Conservation (phyloP, 2,888 invertebrate species). For the Omphaloscelis lunosa region DNA sequence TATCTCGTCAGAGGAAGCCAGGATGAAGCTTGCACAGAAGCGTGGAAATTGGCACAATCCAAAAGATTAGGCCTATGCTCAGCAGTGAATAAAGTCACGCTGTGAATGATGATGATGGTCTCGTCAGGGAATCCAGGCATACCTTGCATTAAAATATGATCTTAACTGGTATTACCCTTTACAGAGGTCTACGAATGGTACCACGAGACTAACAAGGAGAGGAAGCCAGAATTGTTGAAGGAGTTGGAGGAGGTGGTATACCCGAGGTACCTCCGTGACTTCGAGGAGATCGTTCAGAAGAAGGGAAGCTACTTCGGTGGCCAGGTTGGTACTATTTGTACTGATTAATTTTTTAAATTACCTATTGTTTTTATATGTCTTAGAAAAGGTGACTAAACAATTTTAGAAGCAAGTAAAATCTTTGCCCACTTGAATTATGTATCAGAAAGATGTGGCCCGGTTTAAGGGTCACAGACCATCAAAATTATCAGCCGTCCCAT, state of each 20-base stretch:
- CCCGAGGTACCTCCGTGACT: conserved; percentile 50
- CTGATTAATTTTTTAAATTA: no score
- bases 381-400: not conserved
- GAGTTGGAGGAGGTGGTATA: conserved; percentile 25
- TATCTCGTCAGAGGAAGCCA: no score
- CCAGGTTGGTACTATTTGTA: conserved; percentile 39
- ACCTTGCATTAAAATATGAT: not conserved
- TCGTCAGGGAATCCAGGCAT: no score
- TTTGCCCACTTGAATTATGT: no score
- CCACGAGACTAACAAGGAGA: conserved; percentile 46
- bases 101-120: no score
- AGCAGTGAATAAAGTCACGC: no score
- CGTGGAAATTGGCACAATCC: no score
- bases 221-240: conserved; percentile 28
- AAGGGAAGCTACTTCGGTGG: conserved; percentile 58
- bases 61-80: no score
- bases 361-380: not conserved
- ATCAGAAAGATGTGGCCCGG: no score
- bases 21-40: no score
- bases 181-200: conserved; percentile 58
- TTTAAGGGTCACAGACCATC: no score
- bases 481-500: no score
- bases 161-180: not conserved
- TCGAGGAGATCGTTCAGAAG: conserved; percentile 70
- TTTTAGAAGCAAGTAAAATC: not conserved